phyloP scores from a whole-genome alignment of 2,113 vertebrate genomes.

The Phrynosoma platyrhinos region DNA sequence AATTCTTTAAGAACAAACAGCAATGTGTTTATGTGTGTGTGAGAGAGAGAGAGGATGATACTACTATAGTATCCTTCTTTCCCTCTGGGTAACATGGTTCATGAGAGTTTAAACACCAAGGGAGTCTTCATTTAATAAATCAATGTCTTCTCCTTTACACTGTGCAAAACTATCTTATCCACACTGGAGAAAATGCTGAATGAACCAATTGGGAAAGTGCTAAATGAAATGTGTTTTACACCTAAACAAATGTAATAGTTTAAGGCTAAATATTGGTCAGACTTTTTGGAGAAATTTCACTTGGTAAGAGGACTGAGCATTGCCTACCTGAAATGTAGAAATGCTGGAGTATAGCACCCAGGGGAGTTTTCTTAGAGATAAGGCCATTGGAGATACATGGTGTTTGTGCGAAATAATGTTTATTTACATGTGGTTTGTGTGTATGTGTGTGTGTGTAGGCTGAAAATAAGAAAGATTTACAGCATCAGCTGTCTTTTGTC shows the following conservation, averaged over 20 bases:
- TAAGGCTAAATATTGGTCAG: conserved; percentile 56
- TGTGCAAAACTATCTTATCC: conserved; percentile 63
- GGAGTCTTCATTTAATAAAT: conserved; percentile 55
- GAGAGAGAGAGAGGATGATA: background rate
- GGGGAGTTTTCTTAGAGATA: no score
- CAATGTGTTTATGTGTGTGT: conserved; percentile 9
- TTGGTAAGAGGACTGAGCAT: conserved; percentile 52
- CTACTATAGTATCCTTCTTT: conserved; percentile 21
- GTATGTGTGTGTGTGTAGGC: no score
- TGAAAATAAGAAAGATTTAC: no score
- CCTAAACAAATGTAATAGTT: conserved; percentile 65
- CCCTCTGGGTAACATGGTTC: conserved; percentile 37
- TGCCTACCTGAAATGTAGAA: conserved; percentile 54
- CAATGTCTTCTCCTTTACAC: conserved; percentile 41
- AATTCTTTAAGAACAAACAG: conserved; percentile 36
- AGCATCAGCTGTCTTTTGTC: no score
- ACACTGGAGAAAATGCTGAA: conserved; percentile 61
- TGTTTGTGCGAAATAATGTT: no score
- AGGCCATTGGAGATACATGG: no score
- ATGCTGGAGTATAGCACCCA: background rate
- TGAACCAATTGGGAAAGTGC: conserved; percentile 54
- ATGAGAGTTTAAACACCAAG: conserved; percentile 38
- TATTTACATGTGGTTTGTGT: no score
- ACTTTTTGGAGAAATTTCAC: conserved; percentile 28
- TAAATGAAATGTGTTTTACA: conserved; percentile 37